Evolutionary conservation across 1,140 invertebrate genomes (phyloP), one percentile per base, ranked within the genome.

Genomic region (Tribolium madens): DNA sequence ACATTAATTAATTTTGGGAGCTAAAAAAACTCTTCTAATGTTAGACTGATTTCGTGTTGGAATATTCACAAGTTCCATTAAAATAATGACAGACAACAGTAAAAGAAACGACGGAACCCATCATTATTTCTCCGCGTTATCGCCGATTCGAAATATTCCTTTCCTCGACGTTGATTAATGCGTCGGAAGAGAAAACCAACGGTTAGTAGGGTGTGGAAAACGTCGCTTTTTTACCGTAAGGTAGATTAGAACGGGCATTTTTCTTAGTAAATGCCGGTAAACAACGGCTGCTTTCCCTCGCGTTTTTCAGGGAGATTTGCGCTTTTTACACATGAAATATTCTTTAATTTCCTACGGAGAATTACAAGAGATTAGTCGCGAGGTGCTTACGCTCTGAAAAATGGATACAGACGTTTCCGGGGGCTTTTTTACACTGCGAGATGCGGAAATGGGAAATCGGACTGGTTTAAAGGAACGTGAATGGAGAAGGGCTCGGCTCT

Each of bases 331-430:
- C 73, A 31, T 79, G 78, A 79, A 79, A 79, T 77, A 79, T 77
- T 75, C 75, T 79, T 79, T 79, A 79, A 79, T 79, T 79, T 79
- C 78, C 78, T 73, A 12, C 64, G 10, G 74, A 76, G 69, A 79
- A 79, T 79, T 79, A 75, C 74, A 10, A 53, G 53, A 79, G 78
- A 74, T 76, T 79, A 73, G 74, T 68, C 15, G 42, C 21, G 57
- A 64, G 26, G 21, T 64, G 14, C 18, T 64, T 64, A 64, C 57
- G 57, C 57, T 26, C 21, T 64, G 57, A 64, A 33, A 64, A 64
- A 64, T 64, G 57, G 26, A 64, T 64, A 64, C 57, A 64, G 26
- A 64, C 57, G 57, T 64, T 64, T 64, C 57, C 57, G 26, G 21
- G 17, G 21, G 21, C 31, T 64, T 64, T 64, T 18, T 14, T 21